Evolutionary conservation across 1,140 invertebrate species (phyloP), one percentile per base, ranked within the genome.

Genomic region (Aphelenchoides fujianensis): DNA sequence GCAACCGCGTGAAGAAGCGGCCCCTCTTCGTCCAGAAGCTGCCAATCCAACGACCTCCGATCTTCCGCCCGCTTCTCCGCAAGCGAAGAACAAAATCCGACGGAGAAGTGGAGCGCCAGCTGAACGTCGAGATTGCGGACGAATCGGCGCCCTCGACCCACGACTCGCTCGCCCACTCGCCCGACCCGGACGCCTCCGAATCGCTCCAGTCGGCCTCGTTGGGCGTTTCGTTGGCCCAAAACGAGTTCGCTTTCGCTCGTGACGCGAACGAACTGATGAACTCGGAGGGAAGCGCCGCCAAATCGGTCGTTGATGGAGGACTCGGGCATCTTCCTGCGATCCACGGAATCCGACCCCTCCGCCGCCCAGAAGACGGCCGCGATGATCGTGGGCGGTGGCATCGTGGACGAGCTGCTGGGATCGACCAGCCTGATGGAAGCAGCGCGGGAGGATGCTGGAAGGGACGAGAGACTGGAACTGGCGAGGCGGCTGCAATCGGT

Each of bases 361-460:
- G 41, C 41, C 41, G 41, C 41, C 12, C 41, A 48, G 23, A 12
- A 12, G 23, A 48, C 41, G 23, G 41, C 41, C 12, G 41, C 41
- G 12, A 48, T 23, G 41, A 48, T 48, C 23, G 23, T 48, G 12
- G 41, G 41, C 23, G 23, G 12, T 16, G 23, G 41, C 41, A 16
- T 48, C 12, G 41, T 48, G 12, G 41, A 48, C 41, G 41, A 12
- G 12, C 23, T 48, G 41, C 23, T 48, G 73, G 3, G 70, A 79
- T 31, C n/a, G n/a, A n/a, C n/a, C 31, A 71, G 59, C 23, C 61
- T 77, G n/a, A 78, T n/a, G n/a, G n/a, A n/a, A n/a, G n/a, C n/a
- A n/a, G n/a, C n/a, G n/a, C n/a, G n/a, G n/a, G n/a, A n/a, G n/a
- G n/a, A n/a, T n/a, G n/a, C n/a, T n/a, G n/a, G n/a, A n/a, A n/a